Percentiles rank a stretch among this genome's conserved stretches.
Evolutionary conservation across 2,888 invertebrate genomes (phyloP).

Genomic region (Hemithea aestivaria): DNA sequence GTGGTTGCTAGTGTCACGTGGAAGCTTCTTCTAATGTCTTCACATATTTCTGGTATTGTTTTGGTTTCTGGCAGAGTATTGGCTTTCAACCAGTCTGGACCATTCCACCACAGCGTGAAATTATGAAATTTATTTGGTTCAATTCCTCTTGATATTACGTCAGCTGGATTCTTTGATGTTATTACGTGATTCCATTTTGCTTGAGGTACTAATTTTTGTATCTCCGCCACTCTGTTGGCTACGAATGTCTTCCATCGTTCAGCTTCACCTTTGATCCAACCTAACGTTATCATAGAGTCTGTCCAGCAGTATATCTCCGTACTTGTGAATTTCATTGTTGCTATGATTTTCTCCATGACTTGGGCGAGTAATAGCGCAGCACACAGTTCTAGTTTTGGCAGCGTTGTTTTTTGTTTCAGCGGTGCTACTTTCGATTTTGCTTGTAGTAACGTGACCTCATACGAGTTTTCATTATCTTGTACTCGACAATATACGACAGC

Average conservation of each 20-base stretch:
- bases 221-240: conserved; percentile 7
- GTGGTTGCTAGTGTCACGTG: too few relatives aligned
- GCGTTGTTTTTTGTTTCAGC: background rate
- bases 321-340: background rate
- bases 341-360: background rate
- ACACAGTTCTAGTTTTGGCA: conserved; percentile 5
- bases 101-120: background rate
- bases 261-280: conserved; percentile 10
- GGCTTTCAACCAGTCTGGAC: background rate
- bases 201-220: conserved; percentile 4
- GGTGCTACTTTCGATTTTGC: conserved; percentile 9
- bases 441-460: background rate
- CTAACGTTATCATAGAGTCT: conserved; percentile 8
- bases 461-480: background rate
- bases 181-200: conserved; percentile 5
- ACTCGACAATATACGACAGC: background rate
- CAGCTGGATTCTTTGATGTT: background rate
- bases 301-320: conserved; percentile 2
- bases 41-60: conserved; percentile 1
- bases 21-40: background rate
- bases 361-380: conserved; percentile 2
- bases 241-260: conserved; percentile 10
- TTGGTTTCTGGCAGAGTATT: background rate
- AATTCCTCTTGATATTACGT: background rate
- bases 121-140: background rate